A percentile compares a stretch with the other conserved stretches of the same genome.
Evolutionary conservation across 2,888 invertebrate genomes (phyloP).

Genomic region (Hirtodrosophila alboralis): DNA sequence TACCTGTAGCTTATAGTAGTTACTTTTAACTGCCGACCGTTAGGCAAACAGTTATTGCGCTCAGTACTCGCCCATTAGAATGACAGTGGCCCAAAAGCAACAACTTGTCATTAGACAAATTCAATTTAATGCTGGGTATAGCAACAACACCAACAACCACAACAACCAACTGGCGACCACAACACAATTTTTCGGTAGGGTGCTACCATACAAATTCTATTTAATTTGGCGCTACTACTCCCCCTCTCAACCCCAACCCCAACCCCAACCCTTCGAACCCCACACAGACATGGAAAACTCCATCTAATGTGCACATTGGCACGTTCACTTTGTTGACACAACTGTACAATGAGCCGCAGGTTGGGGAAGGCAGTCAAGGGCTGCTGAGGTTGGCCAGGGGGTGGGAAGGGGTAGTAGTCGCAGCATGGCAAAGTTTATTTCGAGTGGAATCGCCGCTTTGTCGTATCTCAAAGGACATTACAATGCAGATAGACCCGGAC

Average conservation of each 20-base stretch:
- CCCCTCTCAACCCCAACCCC: conserved; percentile 8
- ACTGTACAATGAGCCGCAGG: conserved; percentile 59
- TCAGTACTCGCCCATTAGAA: conserved; percentile 71
- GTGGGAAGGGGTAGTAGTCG: conserved; percentile 8
- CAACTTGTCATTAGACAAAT: conserved; percentile 79
- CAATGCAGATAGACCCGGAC: conserved; percentile 75
- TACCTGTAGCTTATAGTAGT: conserved; percentile 74
- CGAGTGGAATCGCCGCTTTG: conserved; percentile 78
- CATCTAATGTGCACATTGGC: conserved; percentile 79
- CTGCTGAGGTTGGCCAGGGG: not conserved
- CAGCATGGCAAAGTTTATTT: conserved; percentile 69
- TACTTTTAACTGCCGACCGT: conserved; percentile 72
- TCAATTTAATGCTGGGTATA: conserved; percentile 68
- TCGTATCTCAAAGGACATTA: conserved; percentile 78
- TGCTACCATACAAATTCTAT: conserved; percentile 79
- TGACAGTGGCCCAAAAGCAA: conserved; percentile 63
- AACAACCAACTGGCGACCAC: conserved; percentile 53
- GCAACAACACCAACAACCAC: conserved; percentile 10
- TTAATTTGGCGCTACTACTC: conserved; percentile 74
- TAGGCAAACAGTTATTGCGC: conserved; percentile 76
- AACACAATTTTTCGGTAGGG: conserved; percentile 76
- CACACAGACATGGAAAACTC: conserved; percentile 40
- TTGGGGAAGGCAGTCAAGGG: not conserved
- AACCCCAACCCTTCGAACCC: too few relatives aligned
- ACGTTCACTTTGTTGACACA: conserved; percentile 78